A percentile compares a stretch with the other conserved stretches of the same genome.
Conservation (phyloP, 2,797 vertebrate genomes). For the Oceanodroma leucorhoa region DNA sequence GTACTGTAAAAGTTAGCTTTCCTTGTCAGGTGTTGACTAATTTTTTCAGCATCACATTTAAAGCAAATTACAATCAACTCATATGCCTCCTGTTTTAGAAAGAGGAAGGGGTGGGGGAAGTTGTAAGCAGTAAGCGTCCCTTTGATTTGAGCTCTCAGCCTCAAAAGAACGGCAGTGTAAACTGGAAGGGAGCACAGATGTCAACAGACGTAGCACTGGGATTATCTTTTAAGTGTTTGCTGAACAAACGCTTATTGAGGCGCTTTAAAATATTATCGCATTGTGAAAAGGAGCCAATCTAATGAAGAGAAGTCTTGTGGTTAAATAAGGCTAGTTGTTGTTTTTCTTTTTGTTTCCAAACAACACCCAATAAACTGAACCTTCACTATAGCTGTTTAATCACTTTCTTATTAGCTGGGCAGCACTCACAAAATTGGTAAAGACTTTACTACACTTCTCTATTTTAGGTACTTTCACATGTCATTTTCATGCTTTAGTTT, state of each 20-base stretch:
- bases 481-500: background rate
- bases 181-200: background rate
- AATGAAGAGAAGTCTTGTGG: background rate
- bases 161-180: background rate
- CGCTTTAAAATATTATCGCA: background rate
- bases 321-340: background rate
- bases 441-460: background rate
- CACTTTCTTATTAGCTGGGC: background rate
- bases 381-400: background rate
- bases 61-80: background rate
- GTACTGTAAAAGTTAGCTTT: background rate
- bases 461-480: background rate
- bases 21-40: background rate
- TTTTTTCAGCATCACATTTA: background rate
- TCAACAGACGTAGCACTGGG: background rate
- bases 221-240: background rate
- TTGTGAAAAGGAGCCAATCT: background rate
- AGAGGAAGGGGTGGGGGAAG: background rate
- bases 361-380: background rate
- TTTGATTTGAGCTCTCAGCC: background rate
- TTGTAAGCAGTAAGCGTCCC: background rate
- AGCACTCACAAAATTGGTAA: fast-evolving
- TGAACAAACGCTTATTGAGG: background rate
- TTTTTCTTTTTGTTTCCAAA: background rate
- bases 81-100: background rate